A percentile compares a stretch with the other conserved stretches of the same genome.
Evolutionary conservation across 2,888 invertebrate genomes (phyloP).

Genomic region (Drosophila mettleri): DNA sequence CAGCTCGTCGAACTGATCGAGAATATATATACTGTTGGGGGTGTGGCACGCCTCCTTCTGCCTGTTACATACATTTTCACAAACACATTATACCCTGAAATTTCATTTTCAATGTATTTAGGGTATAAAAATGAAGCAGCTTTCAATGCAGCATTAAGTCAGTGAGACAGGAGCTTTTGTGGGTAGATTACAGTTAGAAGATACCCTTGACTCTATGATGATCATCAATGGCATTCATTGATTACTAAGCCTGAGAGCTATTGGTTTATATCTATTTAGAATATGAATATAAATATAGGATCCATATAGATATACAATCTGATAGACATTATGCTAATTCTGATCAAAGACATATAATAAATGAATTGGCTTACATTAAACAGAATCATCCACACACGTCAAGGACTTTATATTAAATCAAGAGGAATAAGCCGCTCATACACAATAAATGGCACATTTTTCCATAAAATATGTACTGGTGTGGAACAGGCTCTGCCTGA

Average conservation of each 20-base stretch:
- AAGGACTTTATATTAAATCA: slow-evolving; percentile 2
- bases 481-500: slow-evolving; percentile 8
- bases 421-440: neutral
- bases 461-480: slow-evolving; percentile 43
- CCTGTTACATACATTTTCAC: too few species aligned
- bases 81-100: too few species aligned
- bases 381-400: neutral
- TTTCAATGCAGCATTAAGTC: slow-evolving; percentile 7
- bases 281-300: neutral
- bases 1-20: too few species aligned
- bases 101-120: too few species aligned
- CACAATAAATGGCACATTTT: slow-evolving; percentile 26
- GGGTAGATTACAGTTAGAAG: neutral
- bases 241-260: too few species aligned
- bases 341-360: too few species aligned
- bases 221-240: neutral
- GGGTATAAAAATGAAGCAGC: slow-evolving; percentile 29
- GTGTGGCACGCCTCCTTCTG: too few species aligned
- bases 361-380: neutral
- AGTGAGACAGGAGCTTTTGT: neutral
- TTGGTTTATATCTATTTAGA: neutral
- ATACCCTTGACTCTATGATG: neutral
- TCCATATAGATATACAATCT: neutral
- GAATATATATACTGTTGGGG: too few species aligned
- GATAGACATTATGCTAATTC: too few species aligned